phyloP scores from a whole-genome alignment of 2,797 vertebrate species.

The Crocidura indochinensis region DNA sequence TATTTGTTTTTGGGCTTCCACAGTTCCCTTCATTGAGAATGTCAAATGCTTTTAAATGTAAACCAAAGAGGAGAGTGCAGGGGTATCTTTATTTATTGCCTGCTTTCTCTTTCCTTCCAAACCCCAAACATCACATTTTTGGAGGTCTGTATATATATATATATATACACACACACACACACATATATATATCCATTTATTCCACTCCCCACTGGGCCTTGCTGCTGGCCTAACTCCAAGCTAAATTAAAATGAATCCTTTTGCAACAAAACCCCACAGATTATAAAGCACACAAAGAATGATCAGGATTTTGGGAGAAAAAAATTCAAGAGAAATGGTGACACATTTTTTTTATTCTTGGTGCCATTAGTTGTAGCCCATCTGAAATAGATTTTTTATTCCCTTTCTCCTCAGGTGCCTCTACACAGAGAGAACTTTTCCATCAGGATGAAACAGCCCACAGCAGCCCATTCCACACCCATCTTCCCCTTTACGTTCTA shows the following conservation, averaged over 20 bases:
- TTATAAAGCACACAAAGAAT: neutral
- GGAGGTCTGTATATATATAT: neutral
- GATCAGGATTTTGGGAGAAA: neutral
- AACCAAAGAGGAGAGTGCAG: slow-evolving; percentile 6
- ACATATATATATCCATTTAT: neutral
- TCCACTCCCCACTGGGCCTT: neutral
- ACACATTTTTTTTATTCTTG: slow-evolving; percentile 8
- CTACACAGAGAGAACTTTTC: neutral
- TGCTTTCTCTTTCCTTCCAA: slow-evolving; percentile 13
- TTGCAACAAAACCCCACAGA: slow-evolving; percentile 29
- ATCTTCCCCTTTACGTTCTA: neutral
- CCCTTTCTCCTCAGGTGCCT: neutral
- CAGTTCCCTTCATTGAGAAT: neutral
- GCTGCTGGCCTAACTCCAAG: neutral
- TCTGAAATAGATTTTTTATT: neutral
- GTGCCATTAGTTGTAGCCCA: neutral
- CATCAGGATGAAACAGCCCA: neutral
- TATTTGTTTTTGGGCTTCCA: slow-evolving; percentile 1
- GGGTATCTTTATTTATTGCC: neutral
- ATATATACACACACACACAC: no score
- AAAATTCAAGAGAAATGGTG: slow-evolving; percentile 29
- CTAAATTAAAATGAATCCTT: neutral
- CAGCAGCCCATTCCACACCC: neutral
- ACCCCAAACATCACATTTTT: neutral
- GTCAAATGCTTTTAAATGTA: neutral